phyloP scores from a whole-genome alignment of 1,140 invertebrate species.

The Ridgeia piscesae region DNA sequence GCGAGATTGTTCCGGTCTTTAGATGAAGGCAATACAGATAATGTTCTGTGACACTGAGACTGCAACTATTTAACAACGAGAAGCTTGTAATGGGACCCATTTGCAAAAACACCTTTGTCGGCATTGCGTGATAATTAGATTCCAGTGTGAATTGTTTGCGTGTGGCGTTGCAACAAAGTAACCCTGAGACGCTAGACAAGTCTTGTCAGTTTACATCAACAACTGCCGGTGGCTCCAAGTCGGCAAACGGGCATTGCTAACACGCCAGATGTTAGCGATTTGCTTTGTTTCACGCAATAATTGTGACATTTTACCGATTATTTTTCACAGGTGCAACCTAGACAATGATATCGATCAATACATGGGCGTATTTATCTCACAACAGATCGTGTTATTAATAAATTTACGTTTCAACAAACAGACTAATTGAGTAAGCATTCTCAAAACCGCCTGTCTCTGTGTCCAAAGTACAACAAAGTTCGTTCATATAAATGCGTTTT shows the following conservation, averaged over 20 bases:
- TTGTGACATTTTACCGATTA: background rate
- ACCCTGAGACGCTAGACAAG: background rate
- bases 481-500: background rate
- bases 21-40: background rate
- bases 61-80: conserved; percentile 5
- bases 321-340: background rate
- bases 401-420: background rate
- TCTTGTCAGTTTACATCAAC: too few relatives aligned
- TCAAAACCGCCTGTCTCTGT: background rate
- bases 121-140: background rate
- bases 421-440: background rate
- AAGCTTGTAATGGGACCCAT: background rate
- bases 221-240: background rate
- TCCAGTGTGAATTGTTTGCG: background rate
- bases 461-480: background rate
- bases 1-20: background rate
- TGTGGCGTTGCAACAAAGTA: background rate
- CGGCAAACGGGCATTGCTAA: background rate
- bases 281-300: background rate
- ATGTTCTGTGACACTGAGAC: background rate
- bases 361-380: background rate
- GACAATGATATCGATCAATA: background rate
- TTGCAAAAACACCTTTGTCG: background rate
- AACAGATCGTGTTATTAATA: background rate
- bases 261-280: background rate